Conservation (phyloP, 2,888 invertebrate genomes). For the Mythimna lalbum region DNA sequence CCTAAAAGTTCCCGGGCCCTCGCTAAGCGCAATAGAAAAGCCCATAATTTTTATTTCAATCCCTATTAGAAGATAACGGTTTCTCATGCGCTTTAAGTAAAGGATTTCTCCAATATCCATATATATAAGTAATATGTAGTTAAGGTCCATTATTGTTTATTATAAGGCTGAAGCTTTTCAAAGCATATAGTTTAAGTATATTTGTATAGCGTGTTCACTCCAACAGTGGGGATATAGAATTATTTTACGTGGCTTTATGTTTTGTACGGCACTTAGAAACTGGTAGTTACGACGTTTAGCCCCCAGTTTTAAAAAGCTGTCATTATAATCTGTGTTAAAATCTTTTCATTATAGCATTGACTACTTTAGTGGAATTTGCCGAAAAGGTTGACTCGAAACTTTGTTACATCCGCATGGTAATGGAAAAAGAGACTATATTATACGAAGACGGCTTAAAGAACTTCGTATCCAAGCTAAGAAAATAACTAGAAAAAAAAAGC, state of each 20-base stretch:
- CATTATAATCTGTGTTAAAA: background rate
- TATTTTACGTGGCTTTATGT: slow-evolving; percentile 28
- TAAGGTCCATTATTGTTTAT: slow-evolving; percentile 70
- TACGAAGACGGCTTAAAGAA: too few relatives aligned
- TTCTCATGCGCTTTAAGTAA: slow-evolving; percentile 33
- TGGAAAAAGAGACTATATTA: too few relatives aligned
- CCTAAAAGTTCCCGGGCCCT: too few relatives aligned
- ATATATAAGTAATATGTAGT: slow-evolving; percentile 61
- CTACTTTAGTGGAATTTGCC: too few relatives aligned
- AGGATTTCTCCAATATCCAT: slow-evolving; percentile 60
- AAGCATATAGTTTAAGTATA: slow-evolving; percentile 72
- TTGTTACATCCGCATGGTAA: too few relatives aligned
- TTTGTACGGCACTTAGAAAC: background rate
- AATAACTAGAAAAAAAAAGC: too few relatives aligned
- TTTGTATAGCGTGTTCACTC: slow-evolving; percentile 47
- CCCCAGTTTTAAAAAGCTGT: background rate
- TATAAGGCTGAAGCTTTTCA: slow-evolving; percentile 81
- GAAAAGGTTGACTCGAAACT: too few relatives aligned
- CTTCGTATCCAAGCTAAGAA: too few relatives aligned
- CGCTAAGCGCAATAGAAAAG: too few relatives aligned
- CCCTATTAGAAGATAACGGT: background rate
- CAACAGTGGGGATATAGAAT: slow-evolving; percentile 39
- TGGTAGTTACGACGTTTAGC: too few relatives aligned
- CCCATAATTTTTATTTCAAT: too few relatives aligned
- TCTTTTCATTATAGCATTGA: background rate